A percentile compares a stretch with the other conserved stretches of the same genome.
phyloP scores from a whole-genome alignment of 2,113 vertebrate genomes.

The Petrocephalus zakoni region DNA sequence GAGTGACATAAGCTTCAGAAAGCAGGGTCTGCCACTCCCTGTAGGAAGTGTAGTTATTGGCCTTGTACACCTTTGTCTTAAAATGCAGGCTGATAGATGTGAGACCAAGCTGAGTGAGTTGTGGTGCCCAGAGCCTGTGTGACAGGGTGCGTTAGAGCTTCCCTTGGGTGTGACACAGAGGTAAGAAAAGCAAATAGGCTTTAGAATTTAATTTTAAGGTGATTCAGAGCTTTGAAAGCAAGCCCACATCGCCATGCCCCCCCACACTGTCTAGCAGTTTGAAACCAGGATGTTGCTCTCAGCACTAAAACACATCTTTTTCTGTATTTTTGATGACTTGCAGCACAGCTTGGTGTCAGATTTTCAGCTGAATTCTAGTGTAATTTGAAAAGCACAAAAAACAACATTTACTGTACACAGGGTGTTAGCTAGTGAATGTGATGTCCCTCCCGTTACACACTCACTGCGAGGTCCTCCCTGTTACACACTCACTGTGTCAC shows the following conservation, averaged over 20 bases:
- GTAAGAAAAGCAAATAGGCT: not conserved
- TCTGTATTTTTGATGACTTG: not conserved
- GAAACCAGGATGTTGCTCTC: not conserved
- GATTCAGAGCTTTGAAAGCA: not conserved
- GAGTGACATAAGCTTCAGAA: no score
- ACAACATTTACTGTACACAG: not conserved
- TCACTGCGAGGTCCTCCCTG: not conserved
- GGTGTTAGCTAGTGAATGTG: not conserved
- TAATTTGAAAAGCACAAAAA: not conserved
- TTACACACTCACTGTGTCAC: not conserved
- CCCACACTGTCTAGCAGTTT: not conserved
- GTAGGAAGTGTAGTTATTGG: no score
- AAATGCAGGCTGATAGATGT: not conserved
- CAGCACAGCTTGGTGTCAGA: not conserved
- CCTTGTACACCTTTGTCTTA: not conserved
- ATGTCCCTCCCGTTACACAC: not conserved
- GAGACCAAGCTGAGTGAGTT: not conserved
- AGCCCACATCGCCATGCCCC: not conserved
- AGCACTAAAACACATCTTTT: not conserved
- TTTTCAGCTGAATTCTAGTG: not conserved
- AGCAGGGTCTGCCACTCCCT: no score
- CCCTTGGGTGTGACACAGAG: not conserved
- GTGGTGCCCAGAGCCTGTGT: not conserved
- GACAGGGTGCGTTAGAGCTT: not conserved
- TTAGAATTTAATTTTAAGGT: slow-evolving; percentile 11